phyloP scores from a whole-genome alignment of 2,797 vertebrate species.

The Ctenopoma kingsleyae region DNA sequence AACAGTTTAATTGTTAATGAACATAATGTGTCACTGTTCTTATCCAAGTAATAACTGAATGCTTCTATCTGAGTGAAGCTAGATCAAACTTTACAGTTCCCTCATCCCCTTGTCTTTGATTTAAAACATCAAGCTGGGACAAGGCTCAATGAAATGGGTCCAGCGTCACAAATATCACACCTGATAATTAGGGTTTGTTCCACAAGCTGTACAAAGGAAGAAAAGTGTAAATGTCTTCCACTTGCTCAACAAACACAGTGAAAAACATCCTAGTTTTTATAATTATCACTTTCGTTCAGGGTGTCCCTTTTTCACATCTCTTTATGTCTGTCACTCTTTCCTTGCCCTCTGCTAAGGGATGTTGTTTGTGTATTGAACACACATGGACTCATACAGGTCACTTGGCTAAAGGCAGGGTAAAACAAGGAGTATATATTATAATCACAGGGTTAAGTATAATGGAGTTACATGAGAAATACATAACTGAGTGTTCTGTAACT shows the following conservation, averaged over 20 bases:
- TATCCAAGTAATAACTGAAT: no score
- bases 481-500: constrained; percentile 1
- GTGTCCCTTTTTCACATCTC: neutral
- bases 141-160: constrained; percentile 19
- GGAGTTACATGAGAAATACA: constrained; percentile 8
- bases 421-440: constrained; percentile 9
- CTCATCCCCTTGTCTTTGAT: neutral
- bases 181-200: constrained; percentile 20
- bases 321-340: neutral
- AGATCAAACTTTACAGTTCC: no score
- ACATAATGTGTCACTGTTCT: no score
- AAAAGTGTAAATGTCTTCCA: neutral
- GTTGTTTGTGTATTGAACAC: neutral
- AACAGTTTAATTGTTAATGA: no score
- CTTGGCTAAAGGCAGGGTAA: constrained; percentile 1
- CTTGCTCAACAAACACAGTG: constrained; percentile 8
- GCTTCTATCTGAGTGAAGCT: no score
- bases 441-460: constrained; percentile 19
- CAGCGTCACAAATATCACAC: neutral
- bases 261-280: neutral
- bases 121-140: neutral
- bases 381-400: constrained; percentile 8
- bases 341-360: constrained; percentile 1
- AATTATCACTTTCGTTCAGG: neutral
- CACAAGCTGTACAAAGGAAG: neutral